A percentile compares a stretch with the other conserved stretches of the same genome.
Evolutionary conservation across 2,888 invertebrate species (phyloP).

Genomic region (Gryllus longicercus): DNA sequence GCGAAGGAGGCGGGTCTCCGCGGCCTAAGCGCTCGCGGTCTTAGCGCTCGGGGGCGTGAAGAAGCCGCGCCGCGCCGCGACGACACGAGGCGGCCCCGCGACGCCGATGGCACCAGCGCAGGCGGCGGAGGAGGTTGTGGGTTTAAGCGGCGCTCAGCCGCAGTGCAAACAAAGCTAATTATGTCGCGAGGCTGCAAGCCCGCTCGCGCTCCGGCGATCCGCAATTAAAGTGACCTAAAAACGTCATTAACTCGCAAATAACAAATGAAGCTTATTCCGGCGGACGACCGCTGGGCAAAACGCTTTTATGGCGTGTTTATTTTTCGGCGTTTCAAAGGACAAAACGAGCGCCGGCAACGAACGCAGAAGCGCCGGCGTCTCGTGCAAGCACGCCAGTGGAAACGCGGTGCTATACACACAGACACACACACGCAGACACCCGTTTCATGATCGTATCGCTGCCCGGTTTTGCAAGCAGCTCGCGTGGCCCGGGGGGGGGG

Average conservation of each 20-base stretch:
- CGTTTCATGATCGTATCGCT: too few relatives aligned
- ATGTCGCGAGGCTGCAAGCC: background rate
- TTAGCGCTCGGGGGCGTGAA: too few relatives aligned
- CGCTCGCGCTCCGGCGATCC: background rate
- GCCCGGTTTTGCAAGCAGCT: too few relatives aligned
- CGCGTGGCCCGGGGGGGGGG: too few relatives aligned
- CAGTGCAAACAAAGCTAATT: background rate
- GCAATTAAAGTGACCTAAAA: conserved; percentile 17
- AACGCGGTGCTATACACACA: too few relatives aligned
- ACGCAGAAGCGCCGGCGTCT: too few relatives aligned
- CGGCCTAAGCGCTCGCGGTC: too few relatives aligned
- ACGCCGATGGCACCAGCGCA: background rate
- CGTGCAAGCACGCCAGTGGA: too few relatives aligned
- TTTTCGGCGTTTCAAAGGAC: background rate
- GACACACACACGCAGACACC: too few relatives aligned
- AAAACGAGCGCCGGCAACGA: too few relatives aligned
- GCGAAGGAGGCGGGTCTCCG: too few relatives aligned
- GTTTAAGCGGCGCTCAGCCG: background rate
- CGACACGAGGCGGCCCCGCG: background rate
- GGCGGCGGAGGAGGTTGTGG: background rate
- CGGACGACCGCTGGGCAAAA: background rate
- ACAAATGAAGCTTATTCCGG: conserved; percentile 17
- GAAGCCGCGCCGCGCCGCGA: too few relatives aligned
- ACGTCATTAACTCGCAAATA: conserved; percentile 17
- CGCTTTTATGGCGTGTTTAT: conserved; percentile 5